Evolutionary conservation across 2,797 vertebrate genomes (phyloP).

Genomic region (Eulemur mongoz): DNA sequence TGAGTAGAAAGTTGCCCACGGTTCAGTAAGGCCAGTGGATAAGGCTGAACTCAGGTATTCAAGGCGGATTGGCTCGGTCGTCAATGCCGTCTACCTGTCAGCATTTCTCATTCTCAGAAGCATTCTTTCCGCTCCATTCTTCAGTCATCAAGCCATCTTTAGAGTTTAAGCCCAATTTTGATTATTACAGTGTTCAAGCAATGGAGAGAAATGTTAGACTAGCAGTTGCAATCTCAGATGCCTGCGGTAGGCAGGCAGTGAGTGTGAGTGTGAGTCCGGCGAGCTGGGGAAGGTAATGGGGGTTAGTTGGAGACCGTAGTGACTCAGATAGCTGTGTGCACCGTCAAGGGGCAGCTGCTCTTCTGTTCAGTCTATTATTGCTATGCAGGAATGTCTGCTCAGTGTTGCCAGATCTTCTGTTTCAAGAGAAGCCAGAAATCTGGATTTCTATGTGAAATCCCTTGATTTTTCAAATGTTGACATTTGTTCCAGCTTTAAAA

Average conservation of each 20-base stretch:
- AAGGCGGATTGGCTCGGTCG: neutral
- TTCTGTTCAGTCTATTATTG: neutral
- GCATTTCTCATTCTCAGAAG: neutral
- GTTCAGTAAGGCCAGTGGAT: neutral
- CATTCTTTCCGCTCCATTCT: neutral
- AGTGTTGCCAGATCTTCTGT: neutral
- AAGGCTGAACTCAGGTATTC: neutral
- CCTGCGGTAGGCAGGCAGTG: neutral
- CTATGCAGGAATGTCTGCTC: too few species aligned
- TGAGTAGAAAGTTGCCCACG: neutral
- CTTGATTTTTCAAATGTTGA: slow-evolving; percentile 32
- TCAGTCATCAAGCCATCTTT: neutral
- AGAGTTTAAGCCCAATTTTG: neutral
- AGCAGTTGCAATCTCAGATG: neutral
- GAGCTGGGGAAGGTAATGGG: neutral
- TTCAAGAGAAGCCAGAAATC: slow-evolving; percentile 56
- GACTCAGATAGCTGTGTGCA: fast-evolving
- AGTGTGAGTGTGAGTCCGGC: neutral
- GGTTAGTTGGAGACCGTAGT: fast-evolving
- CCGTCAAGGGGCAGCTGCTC: neutral
- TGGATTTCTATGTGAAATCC: slow-evolving; percentile 7
- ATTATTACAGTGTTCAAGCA: neutral
- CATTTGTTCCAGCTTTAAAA: slow-evolving; percentile 11
- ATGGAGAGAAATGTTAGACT: neutral
- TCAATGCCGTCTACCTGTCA: neutral